Conservation (phyloP, 2,888 invertebrate species). For the Rhyacophila evoluta region DNA sequence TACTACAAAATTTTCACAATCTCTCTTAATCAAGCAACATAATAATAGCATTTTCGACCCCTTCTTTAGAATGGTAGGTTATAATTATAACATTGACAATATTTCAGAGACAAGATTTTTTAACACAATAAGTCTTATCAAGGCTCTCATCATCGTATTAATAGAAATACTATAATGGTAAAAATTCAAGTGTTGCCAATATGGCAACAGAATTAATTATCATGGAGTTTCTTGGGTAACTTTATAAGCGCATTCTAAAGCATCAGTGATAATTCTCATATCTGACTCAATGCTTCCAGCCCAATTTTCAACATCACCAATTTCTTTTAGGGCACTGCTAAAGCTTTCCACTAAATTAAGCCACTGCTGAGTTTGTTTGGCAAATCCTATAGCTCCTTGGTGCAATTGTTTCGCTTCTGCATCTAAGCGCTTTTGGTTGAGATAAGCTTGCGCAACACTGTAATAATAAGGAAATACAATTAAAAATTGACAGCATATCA, state of each 20-base stretch:
- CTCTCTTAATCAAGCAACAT: no score
- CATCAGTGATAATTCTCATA: conserved; percentile 91
- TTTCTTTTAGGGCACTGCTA: conserved; percentile 90
- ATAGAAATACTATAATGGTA: no score
- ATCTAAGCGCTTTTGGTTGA: conserved; percentile 97
- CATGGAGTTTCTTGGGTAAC: conserved; percentile 67
- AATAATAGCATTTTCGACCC: no score
- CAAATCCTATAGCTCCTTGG: conserved; percentile 92
- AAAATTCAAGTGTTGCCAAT: not conserved
- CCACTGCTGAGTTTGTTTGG: conserved; percentile 98
- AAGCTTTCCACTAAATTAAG: conserved; percentile 90
- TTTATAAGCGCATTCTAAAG: conserved; percentile 94
- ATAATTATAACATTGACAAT: no score
- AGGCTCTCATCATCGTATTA: no score
- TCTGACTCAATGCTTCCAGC: conserved; percentile 96
- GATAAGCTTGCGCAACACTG: conserved; percentile 97
- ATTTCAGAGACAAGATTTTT: no score
- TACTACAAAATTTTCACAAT: no score
- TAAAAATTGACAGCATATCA: no score
- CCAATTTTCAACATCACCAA: conserved; percentile 99
- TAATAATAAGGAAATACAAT: no score
- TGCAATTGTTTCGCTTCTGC: conserved; percentile 97
- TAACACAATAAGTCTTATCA: no score
- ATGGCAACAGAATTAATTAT: conserved; percentile 26
- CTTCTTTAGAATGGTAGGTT: no score